Base-by-base conservation (phyloP, 2,113 vertebrate species). In the Hyla sarda region DNA sequence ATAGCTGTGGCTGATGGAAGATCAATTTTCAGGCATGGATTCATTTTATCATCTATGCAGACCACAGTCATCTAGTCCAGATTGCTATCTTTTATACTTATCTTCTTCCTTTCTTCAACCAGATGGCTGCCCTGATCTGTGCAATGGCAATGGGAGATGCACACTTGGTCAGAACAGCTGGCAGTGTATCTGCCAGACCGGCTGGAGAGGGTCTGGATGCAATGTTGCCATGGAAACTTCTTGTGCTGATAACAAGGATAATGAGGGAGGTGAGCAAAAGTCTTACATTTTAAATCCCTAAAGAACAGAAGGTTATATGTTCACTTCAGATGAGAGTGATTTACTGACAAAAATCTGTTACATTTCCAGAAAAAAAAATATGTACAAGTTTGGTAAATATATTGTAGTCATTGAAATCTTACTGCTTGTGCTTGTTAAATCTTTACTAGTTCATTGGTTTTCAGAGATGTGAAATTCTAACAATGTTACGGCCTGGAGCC, bases 51-150 rank as follows among this genome's bases (percentile, higher is more conserved):
- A 74, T 88, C 54, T 91, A 90, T 90, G 90, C 91, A 90, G 87
- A 82, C 88, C 88, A 79, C 87, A 89, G 87, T 88, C 88, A 47
- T 89, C 90, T 77, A 19, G 82, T n/a, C 34, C 2, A 81, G 89
- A 85, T 84, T 87, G 82, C 80, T 8, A 87, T 88, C 89, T 88
- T 91, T 90, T 89, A 89, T 92, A 86, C 91, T 95, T 90, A 94
- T 91, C 92, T 88, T 92, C 84, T 94, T 89, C 93, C 21, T 94
- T 93, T 95, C 93, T 95, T 89, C 94, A 90, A 93, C 82, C 96
- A 99, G 98, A 99, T 94, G 98, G 98, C 92, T 99, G 98, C 92
- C 98, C 98, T 21, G 98, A 98, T 94, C 91, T 98, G 93, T 99
- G 98, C 92, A 99, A 96, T 74, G 98, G 97, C 91, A 99, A 99